Evolutionary conservation across 2,888 invertebrate genomes (phyloP).

Genomic region (Parapristionchus giblindavisi): DNA sequence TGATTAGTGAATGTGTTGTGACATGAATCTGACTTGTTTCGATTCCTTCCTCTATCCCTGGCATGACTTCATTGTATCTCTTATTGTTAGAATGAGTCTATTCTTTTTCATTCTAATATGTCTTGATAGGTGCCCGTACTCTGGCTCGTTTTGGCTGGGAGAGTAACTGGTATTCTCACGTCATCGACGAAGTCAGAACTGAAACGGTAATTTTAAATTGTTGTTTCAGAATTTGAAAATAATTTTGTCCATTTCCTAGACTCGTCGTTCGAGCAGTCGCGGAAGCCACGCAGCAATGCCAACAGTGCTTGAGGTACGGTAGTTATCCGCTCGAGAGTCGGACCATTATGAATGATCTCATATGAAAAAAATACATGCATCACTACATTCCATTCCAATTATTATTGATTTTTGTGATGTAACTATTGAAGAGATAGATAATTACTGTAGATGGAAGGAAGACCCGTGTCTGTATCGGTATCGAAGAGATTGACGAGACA

Average conservation of each 20-base stretch:
- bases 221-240: background rate
- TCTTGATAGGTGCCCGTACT: constrained; percentile 44
- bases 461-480: background rate
- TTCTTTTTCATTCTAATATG: no score
- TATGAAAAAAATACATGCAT: no score
- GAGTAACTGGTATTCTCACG: constrained; percentile 52
- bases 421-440: background rate
- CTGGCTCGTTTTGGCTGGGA: constrained; percentile 62
- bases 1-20: no score
- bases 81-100: no score
- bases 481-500: background rate
- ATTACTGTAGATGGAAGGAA: background rate
- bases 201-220: background rate
- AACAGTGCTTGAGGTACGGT: no score
- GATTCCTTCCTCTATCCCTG: no score
- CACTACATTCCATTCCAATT: no score
- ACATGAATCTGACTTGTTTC: no score
- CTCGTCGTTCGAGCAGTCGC: constrained; percentile 18
- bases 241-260: background rate
- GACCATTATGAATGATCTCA: no score
- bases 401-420: background rate
- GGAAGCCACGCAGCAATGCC: no score
- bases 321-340: no score
- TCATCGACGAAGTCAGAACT: constrained; percentile 18
- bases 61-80: no score